Percentiles rank a stretch among this genome's conserved stretches.
phyloP scores from a whole-genome alignment of 92 coral and sea anemone genomes.

The Palythoa grandis region DNA sequence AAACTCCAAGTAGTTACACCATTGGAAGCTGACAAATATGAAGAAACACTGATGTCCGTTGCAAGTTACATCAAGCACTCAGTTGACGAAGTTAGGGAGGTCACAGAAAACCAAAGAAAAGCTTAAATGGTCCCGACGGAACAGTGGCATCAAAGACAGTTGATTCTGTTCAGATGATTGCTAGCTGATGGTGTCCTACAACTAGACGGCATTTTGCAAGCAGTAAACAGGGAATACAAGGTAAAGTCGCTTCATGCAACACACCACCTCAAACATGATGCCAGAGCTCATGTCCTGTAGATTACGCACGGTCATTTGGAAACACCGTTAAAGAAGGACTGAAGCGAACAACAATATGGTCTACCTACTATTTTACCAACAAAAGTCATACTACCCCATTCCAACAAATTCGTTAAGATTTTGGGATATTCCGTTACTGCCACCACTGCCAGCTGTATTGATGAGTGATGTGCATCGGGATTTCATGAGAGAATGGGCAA shows the following conservation, averaged over 20 bases:
- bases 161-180: conserved; percentile 51
- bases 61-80: conserved; percentile 48
- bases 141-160: conserved; percentile 57
- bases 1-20: conserved; percentile 41
- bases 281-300: too few relatives aligned
- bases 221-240: conserved; percentile 33
- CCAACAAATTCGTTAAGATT: conserved; percentile 39
- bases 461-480: conserved; percentile 20
- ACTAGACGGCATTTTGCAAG: conserved; percentile 22
- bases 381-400: conserved; percentile 46
- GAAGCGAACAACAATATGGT: too few relatives aligned
- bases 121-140: conserved; percentile 56
- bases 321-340: too few relatives aligned
- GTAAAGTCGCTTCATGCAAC: conserved; percentile 57
- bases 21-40: conserved; percentile 50
- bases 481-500: conserved; percentile 51
- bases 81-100: conserved; percentile 54
- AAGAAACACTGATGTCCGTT: conserved; percentile 43
- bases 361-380: too few relatives aligned
- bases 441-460: conserved; percentile 3
- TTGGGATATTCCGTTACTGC: conserved; percentile 46
- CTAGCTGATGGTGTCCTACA: conserved; percentile 49
- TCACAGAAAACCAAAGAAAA: conserved; percentile 42
- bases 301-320: too few relatives aligned
- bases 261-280: too few relatives aligned